phyloP scores from a whole-genome alignment of 2,113 vertebrate genomes.

The Etia nguti region DNA sequence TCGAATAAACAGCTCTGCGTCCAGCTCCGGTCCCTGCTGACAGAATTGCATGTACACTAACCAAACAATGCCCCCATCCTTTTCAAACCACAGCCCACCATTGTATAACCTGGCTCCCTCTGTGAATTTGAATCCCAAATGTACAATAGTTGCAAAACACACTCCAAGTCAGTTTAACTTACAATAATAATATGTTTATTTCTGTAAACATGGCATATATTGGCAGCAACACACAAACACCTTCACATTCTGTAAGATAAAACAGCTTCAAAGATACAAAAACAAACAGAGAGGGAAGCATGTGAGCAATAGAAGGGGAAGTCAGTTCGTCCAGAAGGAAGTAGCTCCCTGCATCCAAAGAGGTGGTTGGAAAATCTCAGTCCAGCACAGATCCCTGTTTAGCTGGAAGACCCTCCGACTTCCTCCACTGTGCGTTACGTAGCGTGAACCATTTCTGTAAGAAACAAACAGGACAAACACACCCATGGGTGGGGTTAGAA shows the following conservation, averaged over 20 bases:
- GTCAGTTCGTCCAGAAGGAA: not conserved
- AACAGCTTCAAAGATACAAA: slow-evolving; percentile 52
- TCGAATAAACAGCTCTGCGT: not conserved
- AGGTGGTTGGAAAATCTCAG: slow-evolving; percentile 46
- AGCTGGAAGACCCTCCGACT: slow-evolving; percentile 86
- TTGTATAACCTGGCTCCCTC: slow-evolving; percentile 11
- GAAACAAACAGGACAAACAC: not conserved
- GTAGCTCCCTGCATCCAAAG: not conserved
- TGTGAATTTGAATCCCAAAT: not conserved
- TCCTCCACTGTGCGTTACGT: slow-evolving; percentile 86
- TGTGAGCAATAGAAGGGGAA: not conserved
- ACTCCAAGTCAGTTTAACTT: slow-evolving; percentile 7
- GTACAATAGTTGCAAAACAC: not conserved
- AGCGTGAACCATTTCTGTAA: slow-evolving; percentile 89
- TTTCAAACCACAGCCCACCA: not conserved
- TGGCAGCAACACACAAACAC: slow-evolving; percentile 71
- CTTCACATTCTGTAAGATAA: slow-evolving; percentile 62
- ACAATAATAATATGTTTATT: slow-evolving; percentile 53
- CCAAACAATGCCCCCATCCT: not conserved
- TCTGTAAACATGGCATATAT: slow-evolving; percentile 56
- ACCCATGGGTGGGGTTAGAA: not conserved
- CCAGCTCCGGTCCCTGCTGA: slow-evolving; percentile 32
- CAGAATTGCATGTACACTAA: slow-evolving; percentile 27
- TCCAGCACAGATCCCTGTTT: slow-evolving; percentile 86
- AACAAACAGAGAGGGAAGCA: not conserved